Evolutionary conservation across 2,797 vertebrate genomes (phyloP).

Genomic region (Menidia menidia): DNA sequence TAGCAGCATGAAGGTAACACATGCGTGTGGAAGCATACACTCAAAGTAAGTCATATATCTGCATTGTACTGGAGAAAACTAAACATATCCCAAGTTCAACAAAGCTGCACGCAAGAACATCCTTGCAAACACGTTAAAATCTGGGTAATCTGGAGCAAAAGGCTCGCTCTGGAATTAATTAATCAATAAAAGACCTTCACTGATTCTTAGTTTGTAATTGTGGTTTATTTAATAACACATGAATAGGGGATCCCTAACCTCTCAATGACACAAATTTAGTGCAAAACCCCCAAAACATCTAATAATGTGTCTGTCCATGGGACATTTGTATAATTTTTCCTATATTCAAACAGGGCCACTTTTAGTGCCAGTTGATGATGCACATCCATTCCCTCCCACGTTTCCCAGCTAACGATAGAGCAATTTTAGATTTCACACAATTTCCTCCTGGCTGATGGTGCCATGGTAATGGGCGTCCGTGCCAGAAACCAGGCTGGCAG

Average conservation of each 20-base stretch:
- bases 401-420: neutral
- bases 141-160: constrained; percentile 64
- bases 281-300: constrained; percentile 1
- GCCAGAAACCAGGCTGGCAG: constrained; percentile 22
- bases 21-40: neutral
- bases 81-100: neutral
- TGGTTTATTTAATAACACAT: constrained; percentile 1
- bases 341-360: constrained; percentile 58
- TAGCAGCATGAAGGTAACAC: neutral
- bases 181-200: constrained; percentile 48
- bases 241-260: neutral
- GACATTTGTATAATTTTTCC: constrained; percentile 67
- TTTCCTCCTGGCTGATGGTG: neutral
- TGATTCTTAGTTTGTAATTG: constrained; percentile 22
- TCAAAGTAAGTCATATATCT: constrained; percentile 22
- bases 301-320: constrained; percentile 1
- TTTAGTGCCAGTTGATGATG: too few species aligned
- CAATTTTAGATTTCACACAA: constrained; percentile 17
- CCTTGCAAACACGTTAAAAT: constrained; percentile 24
- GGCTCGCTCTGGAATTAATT: constrained; percentile 64
- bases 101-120: neutral
- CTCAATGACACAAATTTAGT: constrained; percentile 18
- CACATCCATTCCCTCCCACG: neutral
- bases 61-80: constrained; percentile 18
- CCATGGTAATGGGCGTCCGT: constrained; percentile 10